Evolutionary conservation across 2,797 vertebrate species (phyloP).

Genomic region (Anabacerthia variegaticeps): DNA sequence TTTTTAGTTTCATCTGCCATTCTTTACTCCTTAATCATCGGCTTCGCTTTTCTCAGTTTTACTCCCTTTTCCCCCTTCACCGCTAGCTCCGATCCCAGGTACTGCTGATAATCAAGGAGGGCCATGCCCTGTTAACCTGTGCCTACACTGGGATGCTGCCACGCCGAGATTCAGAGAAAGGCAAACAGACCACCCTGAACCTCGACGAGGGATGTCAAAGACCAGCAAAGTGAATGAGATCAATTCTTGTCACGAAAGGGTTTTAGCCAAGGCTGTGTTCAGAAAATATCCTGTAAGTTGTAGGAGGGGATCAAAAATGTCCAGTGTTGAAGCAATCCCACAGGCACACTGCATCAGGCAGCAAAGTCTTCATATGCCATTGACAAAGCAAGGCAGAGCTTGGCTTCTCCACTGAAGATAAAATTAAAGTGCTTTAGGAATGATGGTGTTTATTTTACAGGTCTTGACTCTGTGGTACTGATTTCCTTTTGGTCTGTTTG

Average conservation of each 20-base stretch:
- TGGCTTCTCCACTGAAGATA: not conserved
- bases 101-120: not conserved
- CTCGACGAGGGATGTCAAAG: not conserved
- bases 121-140: not conserved
- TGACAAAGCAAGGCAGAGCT: not conserved
- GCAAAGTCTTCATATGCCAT: not conserved
- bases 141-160: not conserved
- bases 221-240: not conserved
- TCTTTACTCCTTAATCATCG: conserved; percentile 28
- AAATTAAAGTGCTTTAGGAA: not conserved
- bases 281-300: not conserved
- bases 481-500: not conserved
- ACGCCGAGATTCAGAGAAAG: not conserved
- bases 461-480: not conserved
- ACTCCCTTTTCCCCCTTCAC: not conserved
- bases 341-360: not conserved
- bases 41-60: not conserved
- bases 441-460: not conserved
- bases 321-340: not conserved
- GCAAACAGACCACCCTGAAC: not conserved
- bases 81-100: not conserved
- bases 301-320: not conserved
- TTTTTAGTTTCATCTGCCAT: conserved; percentile 71
- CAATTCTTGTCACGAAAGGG: not conserved
- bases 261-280: not conserved